A percentile compares a stretch with the other conserved stretches of the same genome.
Conservation (phyloP, 2,797 vertebrate species). For the Allenopithecus nigroviridis region DNA sequence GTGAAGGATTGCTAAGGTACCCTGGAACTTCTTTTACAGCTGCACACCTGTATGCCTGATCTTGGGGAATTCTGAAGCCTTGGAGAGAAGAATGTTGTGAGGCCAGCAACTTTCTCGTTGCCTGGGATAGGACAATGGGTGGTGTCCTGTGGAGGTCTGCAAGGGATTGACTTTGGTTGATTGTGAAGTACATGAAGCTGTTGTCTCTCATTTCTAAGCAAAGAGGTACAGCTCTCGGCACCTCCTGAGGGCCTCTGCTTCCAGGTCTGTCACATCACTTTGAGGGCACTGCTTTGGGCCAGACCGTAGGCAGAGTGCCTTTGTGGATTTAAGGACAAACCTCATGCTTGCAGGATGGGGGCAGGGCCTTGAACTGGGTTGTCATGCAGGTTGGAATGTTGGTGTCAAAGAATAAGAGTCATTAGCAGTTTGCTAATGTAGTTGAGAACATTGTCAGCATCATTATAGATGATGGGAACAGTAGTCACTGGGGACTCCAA, state of each 20-base stretch:
- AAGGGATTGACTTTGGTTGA: not conserved
- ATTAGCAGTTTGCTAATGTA: not conserved
- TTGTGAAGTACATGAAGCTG: not conserved
- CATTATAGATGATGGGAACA: not conserved
- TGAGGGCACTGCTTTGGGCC: not conserved
- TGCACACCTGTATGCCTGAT: not conserved
- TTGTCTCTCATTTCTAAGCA: not conserved
- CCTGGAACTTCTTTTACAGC: not conserved
- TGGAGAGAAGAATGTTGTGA: not conserved
- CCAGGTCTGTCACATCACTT: not conserved
- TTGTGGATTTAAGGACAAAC: not conserved
- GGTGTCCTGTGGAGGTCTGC: not conserved
- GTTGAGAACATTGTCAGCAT: not conserved
- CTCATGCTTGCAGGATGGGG: not conserved
- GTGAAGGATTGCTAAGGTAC: not conserved
- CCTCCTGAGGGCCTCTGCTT: not conserved
- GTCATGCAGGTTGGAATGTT: not conserved
- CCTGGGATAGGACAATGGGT: not conserved
- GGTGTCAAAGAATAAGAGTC: not conserved
- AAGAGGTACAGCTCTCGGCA: not conserved
- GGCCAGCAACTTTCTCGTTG: not conserved
- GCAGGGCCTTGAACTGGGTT: not conserved
- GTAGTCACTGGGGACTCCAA: not conserved
- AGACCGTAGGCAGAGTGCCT: not conserved
- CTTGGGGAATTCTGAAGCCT: not conserved